Conservation (phyloP, 2,113 vertebrate species). For the Psittacula cyanocephala region DNA sequence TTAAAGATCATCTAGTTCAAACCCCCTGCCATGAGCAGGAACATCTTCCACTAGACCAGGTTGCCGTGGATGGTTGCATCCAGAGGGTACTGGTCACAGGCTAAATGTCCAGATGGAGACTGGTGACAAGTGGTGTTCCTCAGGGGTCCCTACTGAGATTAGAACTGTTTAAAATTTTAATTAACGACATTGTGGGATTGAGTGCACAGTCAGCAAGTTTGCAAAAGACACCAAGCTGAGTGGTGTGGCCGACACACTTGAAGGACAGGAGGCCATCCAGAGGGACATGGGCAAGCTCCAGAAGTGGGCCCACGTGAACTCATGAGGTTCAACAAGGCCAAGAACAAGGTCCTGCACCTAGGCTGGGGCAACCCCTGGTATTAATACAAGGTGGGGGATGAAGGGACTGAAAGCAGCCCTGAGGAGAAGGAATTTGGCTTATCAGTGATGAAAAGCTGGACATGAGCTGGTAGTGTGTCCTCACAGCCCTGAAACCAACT, state of each 20-base stretch:
- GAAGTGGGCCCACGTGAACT: not conserved
- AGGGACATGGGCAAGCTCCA: not conserved
- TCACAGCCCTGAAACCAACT: rapidly evolving
- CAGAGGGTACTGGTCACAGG: not conserved
- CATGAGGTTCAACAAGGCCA: not conserved
- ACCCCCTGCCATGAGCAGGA: not conserved
- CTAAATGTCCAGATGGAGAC: not conserved
- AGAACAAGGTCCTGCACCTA: not conserved
- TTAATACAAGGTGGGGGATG: not conserved
- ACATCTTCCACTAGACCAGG: not conserved
- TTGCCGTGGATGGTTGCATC: not conserved
- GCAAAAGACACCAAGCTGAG: not conserved
- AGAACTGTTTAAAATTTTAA: not conserved
- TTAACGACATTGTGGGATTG: not conserved
- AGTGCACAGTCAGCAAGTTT: not conserved
- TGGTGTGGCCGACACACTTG: not conserved
- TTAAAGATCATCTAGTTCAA: not conserved
- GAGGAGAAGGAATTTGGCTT: not conserved
- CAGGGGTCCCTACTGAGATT: not conserved
- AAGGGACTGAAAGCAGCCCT: not conserved
- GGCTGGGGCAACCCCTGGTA: not conserved
- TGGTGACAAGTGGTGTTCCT: not conserved
- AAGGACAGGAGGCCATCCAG: not conserved
- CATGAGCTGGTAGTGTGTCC: not conserved
- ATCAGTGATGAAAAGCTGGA: not conserved